Evolutionary conservation across 1,140 invertebrate species (phyloP).

Genomic region (Bradysia coprophila): DNA sequence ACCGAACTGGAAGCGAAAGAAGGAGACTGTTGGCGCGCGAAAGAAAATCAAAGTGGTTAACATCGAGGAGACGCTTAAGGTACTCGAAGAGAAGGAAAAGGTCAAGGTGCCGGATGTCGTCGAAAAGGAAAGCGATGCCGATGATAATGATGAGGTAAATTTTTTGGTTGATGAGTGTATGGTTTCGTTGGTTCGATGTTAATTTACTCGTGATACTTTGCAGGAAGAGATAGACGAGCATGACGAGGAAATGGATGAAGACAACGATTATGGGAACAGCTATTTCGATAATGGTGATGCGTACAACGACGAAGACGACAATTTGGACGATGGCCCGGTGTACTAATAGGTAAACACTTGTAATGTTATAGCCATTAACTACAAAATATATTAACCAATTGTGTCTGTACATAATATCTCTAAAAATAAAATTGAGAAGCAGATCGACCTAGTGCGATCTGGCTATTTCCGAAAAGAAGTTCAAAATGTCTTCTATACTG

Average conservation of each 20-base stretch:
- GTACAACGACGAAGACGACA: conserved; percentile 73
- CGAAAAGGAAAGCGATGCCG: conserved; percentile 30
- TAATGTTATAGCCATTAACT: too few species aligned
- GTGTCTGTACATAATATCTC: too few species aligned
- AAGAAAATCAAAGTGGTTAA: conserved; percentile 12
- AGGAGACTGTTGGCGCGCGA: conserved; percentile 5
- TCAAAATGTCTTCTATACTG: conserved; percentile 86
- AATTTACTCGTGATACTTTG: neutral
- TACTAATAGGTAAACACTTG: too few species aligned
- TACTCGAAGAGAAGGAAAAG: conserved; percentile 38
- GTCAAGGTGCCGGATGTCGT: conserved; percentile 27
- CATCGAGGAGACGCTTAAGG: conserved; percentile 22
- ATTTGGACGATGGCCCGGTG: conserved; percentile 56
- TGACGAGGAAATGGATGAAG: conserved; percentile 51
- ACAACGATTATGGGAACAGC: conserved; percentile 60
- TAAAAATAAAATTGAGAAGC: too few species aligned
- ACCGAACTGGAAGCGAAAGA: conserved; percentile 23
- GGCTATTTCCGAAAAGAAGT: conserved; percentile 98
- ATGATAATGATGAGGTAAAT: conserved; percentile 29
- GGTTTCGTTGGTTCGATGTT: conserved; percentile 12
- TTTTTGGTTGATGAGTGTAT: conserved; percentile 16
- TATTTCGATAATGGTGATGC: conserved; percentile 79
- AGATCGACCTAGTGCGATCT: conserved; percentile 81
- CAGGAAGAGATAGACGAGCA: conserved; percentile 26
- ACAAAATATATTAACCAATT: too few species aligned